Evolutionary conservation across 2,888 invertebrate species (phyloP).

Genomic region (Uloborus plumipes): DNA sequence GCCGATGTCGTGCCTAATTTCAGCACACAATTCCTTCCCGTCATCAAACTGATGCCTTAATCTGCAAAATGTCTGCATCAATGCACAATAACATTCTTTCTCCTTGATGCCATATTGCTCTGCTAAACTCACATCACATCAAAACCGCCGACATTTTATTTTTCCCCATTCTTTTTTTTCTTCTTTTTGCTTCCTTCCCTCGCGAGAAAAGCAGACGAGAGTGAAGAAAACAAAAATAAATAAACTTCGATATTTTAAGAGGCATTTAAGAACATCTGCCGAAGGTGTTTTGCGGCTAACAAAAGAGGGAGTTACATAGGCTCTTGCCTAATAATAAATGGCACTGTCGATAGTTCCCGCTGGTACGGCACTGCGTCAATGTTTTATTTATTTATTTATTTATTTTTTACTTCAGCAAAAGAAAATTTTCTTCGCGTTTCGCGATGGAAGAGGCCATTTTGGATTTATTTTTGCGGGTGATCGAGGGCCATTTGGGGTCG

Average conservation of each 20-base stretch:
- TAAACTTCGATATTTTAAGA: conserved; percentile 54
- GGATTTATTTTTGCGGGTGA: conserved; percentile 26
- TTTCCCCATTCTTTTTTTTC: not conserved
- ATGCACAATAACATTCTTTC: too few relatives aligned
- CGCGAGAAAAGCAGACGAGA: not conserved
- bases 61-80: too few relatives aligned
- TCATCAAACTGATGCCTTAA: too few relatives aligned
- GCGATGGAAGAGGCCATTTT: conserved; percentile 39
- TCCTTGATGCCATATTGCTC: not conserved
- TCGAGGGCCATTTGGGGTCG: conserved; percentile 26
- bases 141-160: not conserved
- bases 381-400: conserved; percentile 28
- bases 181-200: not conserved
- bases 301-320: conserved; percentile 34
- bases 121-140: conserved; percentile 10
- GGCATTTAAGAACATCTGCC: conserved; percentile 60
- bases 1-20: too few relatives aligned
- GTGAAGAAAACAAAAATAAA: not conserved
- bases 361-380: conserved; percentile 26
- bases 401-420: not conserved
- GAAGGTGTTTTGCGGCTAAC: conserved; percentile 52
- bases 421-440: conserved; percentile 26
- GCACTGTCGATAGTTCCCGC: conserved; percentile 40
- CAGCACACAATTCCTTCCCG: too few relatives aligned
- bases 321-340: conserved; percentile 45